Evolutionary conservation across 2,888 invertebrate species (phyloP), one percentile per base, ranked within the genome.

Genomic region (Acanthococcus lagerstroemiae): DNA sequence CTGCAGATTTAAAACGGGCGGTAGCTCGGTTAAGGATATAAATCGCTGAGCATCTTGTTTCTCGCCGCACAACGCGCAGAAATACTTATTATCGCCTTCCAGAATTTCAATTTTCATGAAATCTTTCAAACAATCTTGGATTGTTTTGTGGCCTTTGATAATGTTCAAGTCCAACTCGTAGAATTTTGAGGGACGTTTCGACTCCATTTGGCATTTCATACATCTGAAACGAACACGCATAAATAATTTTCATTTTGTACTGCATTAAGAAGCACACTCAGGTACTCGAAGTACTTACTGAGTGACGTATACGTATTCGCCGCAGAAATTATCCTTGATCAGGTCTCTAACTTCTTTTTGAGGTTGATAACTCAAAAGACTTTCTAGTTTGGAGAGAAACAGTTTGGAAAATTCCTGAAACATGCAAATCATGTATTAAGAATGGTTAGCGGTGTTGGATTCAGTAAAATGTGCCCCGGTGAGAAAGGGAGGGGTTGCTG

Each of bases 361-460:
- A 1, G 69, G 70, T 45, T 77, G 75, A 56, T 70, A 68, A 25
- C 69, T 72, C 57, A 82, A 72, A 67, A 78, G 78, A 56, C 78
- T 78, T 74, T 83, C 83, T 21, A 83, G 75, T 57, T 81, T 76
- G 54, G 80, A 79, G 61, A 83, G 77, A 70, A 83, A 80, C 25
- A 84, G 75, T 73, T 83, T 83, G 12, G 82, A 81, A 75, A 84
- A 84, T 74, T 84, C 84, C 74, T 83, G 66, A 45, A 71, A 70
- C 61, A 30, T 50, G 30, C 57, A 60, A 65, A 21, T 37, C 37
- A 37, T 37, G n/a, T 15, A 37, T 37, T n/a, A 3, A 37, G 37
- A 37, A n/a, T 37, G 37, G 37, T 37, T 30, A 12, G 37, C 37
- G 37, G 2, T 37, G 12, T n/a, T 3, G 37, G 37, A 9, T 9